Evolutionary conservation across 2,113 vertebrate species (phyloP).

Genomic region (Alces alces): DNA sequence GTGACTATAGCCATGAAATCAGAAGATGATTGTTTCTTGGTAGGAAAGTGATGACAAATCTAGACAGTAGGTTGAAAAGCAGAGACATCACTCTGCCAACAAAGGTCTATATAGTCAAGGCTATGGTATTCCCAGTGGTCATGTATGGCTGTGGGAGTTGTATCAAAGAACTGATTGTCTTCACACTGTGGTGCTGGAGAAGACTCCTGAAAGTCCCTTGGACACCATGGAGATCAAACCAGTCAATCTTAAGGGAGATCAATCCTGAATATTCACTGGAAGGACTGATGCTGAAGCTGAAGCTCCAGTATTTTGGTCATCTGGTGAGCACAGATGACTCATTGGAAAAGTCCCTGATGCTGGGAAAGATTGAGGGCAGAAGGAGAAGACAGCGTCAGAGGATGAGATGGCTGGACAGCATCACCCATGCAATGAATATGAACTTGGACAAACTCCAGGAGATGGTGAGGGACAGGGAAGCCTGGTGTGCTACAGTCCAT

Average conservation of each 20-base stretch:
- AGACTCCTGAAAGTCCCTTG: not conserved
- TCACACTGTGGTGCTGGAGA: not conserved
- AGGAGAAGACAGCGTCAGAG: not conserved
- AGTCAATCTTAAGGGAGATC: not conserved
- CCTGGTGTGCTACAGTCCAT: not conserved
- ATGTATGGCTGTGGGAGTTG: not conserved
- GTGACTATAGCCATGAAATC: not conserved
- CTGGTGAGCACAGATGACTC: not conserved
- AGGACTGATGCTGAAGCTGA: not conserved
- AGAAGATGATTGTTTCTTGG: not conserved
- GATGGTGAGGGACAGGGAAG: not conserved
- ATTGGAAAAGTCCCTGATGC: not conserved
- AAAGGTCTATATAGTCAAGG: not conserved
- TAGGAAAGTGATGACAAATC: not conserved
- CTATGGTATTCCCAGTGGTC: not conserved
- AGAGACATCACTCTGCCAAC: not conserved
- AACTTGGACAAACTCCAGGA: not conserved
- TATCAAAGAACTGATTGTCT: not conserved
- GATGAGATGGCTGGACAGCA: not conserved
- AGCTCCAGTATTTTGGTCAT: not conserved
- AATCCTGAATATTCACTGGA: not conserved
- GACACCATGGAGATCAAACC: not conserved
- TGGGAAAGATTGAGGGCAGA: not conserved
- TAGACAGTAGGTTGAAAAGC: not conserved
- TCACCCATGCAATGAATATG: not conserved